Conservation (phyloP, 2,888 invertebrate genomes). For the Tenthredo livida region DNA sequence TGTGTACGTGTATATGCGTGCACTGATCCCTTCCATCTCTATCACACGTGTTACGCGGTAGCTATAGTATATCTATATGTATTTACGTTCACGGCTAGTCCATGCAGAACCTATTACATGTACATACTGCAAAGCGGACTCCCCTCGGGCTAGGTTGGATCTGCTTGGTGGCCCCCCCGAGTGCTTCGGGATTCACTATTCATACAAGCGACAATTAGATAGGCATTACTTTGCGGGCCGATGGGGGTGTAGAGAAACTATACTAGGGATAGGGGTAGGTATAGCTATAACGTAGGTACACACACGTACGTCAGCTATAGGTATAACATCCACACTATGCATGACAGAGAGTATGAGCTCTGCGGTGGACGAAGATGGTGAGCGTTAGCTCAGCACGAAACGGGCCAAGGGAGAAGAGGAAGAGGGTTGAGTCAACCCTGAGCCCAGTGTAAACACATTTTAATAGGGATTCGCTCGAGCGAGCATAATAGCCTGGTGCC, state of each 20-base stretch:
- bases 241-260: background rate
- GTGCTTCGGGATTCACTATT: constrained; percentile 78
- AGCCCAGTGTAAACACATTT: constrained; percentile 79
- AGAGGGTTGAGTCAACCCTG: constrained; percentile 77
- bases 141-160: constrained; percentile 47
- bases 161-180: constrained; percentile 61
- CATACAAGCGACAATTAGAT: constrained; percentile 79
- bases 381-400: constrained; percentile 61
- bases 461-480: constrained; percentile 79
- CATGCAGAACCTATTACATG: constrained; percentile 31
- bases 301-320: background rate
- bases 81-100: background rate
- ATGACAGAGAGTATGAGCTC: constrained; percentile 22
- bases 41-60: background rate
- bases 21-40: background rate
- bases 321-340: background rate
- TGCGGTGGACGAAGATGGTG: constrained; percentile 72
- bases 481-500: constrained; percentile 78
- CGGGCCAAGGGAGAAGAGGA: constrained; percentile 63
- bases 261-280: background rate
- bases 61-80: background rate
- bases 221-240: constrained; percentile 73
- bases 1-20: background rate
- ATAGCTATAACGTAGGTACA: background rate
- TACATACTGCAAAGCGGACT: constrained; percentile 68